A percentile compares a stretch with the other conserved stretches of the same genome.
Conservation (phyloP, 2,888 invertebrate species). For the Eupithecia inturbata region DNA sequence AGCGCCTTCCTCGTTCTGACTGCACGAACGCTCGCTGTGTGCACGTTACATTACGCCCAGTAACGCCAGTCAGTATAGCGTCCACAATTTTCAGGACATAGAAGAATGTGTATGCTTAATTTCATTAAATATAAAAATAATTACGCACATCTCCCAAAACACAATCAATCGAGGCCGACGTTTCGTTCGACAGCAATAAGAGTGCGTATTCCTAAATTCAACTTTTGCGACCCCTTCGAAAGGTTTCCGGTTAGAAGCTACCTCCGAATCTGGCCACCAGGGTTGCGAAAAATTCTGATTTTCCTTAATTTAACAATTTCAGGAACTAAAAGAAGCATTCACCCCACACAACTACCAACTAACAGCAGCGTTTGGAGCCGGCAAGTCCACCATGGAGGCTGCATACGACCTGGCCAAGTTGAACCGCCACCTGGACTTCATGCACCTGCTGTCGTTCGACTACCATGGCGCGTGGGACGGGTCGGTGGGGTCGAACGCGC, state of each 20-base stretch:
- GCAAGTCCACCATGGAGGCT: conserved; percentile 88
- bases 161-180: no score
- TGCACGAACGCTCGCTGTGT: no score
- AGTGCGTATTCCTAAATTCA: neutral
- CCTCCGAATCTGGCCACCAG: no score
- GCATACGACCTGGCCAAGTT: conserved; percentile 91
- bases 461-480: conserved; percentile 94
- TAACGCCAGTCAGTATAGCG: no score
- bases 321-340: conserved; percentile 90
- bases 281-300: no score
- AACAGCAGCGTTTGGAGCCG: conserved; percentile 93
- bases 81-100: no score
- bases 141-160: no score
- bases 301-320: conserved; percentile 31
- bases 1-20: no score
- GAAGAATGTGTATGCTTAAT: no score
- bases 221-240: neutral
- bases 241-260: neutral
- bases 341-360: conserved; percentile 87
- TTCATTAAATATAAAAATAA: no score
- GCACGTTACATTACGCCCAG: no score
- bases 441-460: conserved; percentile 95
- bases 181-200: neutral
- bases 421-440: conserved; percentile 86
- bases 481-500: conserved; percentile 90